A percentile compares a stretch with the other conserved stretches of the same genome.
Evolutionary conservation across 30 jellyfish, hydroid and myxozoan species (phyloP).

Genomic region (Aurelia sp.): DNA sequence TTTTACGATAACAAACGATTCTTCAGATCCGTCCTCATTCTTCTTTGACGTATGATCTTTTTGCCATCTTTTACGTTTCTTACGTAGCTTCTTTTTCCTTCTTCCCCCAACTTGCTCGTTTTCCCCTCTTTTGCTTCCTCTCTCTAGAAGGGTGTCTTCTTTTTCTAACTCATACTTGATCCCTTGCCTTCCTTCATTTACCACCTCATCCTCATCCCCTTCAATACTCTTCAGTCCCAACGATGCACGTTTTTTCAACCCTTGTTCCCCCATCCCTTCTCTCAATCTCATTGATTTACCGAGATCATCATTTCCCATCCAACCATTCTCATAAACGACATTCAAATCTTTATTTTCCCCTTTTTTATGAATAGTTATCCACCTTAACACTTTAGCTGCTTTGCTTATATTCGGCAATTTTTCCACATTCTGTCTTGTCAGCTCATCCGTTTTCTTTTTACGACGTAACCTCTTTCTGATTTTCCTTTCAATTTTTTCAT

Average conservation of each 20-base stretch:
- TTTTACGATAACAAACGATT: slow-evolving; percentile 42
- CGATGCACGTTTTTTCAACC: neutral
- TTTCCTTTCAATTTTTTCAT: slow-evolving; percentile 37
- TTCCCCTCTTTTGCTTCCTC: neutral
- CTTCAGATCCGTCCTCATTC: slow-evolving; percentile 35
- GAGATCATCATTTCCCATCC: slow-evolving; percentile 26
- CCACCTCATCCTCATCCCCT: neutral
- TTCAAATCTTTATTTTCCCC: neutral
- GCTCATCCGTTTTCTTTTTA: slow-evolving; percentile 15
- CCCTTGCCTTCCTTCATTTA: neutral
- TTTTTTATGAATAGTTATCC: slow-evolving; percentile 34
- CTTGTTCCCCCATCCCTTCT: neutral
- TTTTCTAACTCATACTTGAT: neutral
- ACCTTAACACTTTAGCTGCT: slow-evolving; percentile 36
- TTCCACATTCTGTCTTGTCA: slow-evolving; percentile 38
- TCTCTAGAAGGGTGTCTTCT: neutral
- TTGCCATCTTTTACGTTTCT: neutral
- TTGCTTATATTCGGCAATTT: slow-evolving; percentile 61
- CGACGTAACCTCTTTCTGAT: slow-evolving; percentile 22
- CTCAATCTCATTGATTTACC: slow-evolving; percentile 4
- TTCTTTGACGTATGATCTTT: neutral
- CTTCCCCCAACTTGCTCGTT: neutral
- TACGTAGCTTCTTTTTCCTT: neutral
- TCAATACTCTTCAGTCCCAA: neutral
- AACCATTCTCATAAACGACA: slow-evolving; percentile 43